Base-by-base conservation (phyloP, 2,113 vertebrate species). In the Nerophis lumbriciformis region DNA sequence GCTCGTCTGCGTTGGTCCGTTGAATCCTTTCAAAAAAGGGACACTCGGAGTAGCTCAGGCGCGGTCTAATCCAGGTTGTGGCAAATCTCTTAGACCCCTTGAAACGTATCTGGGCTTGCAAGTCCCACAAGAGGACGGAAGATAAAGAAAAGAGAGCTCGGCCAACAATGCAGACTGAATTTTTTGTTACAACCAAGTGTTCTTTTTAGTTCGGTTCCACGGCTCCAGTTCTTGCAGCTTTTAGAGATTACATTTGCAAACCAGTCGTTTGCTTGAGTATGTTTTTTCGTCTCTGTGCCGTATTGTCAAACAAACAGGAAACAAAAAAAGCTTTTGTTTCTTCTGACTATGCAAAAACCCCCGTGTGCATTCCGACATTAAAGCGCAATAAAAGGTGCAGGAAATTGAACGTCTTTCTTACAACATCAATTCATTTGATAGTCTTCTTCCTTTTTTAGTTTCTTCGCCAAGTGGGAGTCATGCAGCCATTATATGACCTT, bases 401-500 rank as follows among this genome's bases (percentile, higher is more conserved):
- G 8, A 39, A 38, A 55, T 7, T 39, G 19, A 39, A 55, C n/a
- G 15, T 39, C 15, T 55, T 55, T 5, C 8, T 55, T 39, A n/a
- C 8, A 55, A 55, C 53, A 45, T 45, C 10, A 45, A 45, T 1
- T 37, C 36, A 16, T 11, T 36, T 36, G 6, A 35, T 28, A 35
- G 10, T 54, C 28, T 54, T 54, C 21, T 15, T 21, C 6, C 16
- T 57, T 57, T 54, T 8, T 54, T 44, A 16, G 2, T n/a, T 8
- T 56, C 9, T 42, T 42, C 6, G 10, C 16, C 37, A 54, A 54
- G 53, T 66, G 69, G 66, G 57, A 82, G 28, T 21, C 55, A 59
- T 68, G 66, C 53, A 61, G 57, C 61, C 64, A 74, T 61, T 64
- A 76, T 44, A 64, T 68, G 62, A 70, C 75, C 68, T 70, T 69